Evolutionary conservation across 2,113 vertebrate species (phyloP).

Genomic region (Sinocyclocheilus rhinocerous): DNA sequence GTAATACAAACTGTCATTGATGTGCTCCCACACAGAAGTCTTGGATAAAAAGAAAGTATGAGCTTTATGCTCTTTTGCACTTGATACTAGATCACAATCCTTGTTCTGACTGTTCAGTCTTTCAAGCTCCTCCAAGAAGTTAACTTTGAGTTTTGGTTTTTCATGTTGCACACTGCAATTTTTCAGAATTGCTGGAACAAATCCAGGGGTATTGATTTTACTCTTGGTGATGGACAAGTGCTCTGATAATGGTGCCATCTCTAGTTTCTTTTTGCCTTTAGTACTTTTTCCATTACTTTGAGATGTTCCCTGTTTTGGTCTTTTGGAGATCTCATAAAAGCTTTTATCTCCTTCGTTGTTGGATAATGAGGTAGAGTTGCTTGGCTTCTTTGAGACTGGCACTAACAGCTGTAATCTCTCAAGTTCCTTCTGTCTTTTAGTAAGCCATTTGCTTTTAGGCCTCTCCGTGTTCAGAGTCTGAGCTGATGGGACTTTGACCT

Average conservation of each 20-base stretch:
- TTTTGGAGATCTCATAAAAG: constrained; percentile 8
- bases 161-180: neutral
- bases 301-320: neutral
- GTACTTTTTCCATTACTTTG: constrained; percentile 14
- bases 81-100: neutral
- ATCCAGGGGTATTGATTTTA: neutral
- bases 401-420: constrained; percentile 7
- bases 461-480: neutral
- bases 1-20: constrained; percentile 11
- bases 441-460: constrained; percentile 45
- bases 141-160: neutral
- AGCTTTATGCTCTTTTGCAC: constrained; percentile 13
- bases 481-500: neutral
- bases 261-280: neutral
- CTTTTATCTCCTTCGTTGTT: neutral
- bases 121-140: constrained; percentile 12
- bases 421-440: constrained; percentile 48
- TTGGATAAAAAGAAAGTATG: constrained; percentile 38
- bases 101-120: constrained; percentile 1
- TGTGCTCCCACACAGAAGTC: constrained; percentile 56
- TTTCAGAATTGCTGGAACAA: neutral
- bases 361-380: neutral
- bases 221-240: neutral
- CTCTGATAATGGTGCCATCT: neutral
- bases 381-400: neutral